Evolutionary conservation across 2,113 vertebrate species (phyloP).

Genomic region (Eclectus roratus): DNA sequence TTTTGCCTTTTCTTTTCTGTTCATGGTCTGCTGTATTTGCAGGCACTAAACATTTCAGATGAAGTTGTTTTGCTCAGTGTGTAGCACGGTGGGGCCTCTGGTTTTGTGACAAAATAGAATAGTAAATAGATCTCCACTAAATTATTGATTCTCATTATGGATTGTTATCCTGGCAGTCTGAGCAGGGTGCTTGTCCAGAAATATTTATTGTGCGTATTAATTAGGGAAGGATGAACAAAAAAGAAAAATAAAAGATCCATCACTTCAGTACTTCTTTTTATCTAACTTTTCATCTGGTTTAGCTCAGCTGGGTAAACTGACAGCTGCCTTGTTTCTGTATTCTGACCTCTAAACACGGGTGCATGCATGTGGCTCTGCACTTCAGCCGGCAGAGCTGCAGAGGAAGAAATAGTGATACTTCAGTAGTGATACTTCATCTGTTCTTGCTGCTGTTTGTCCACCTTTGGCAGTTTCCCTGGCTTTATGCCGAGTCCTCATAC

Average conservation of each 20-base stretch:
- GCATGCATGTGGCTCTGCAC: not conserved
- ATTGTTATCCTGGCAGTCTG: not conserved
- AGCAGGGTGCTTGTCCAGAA: not conserved
- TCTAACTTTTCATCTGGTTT: not conserved
- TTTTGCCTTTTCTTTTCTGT: not conserved
- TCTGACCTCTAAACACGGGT: not conserved
- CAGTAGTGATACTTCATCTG: not conserved
- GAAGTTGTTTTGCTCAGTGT: not conserved
- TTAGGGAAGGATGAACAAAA: not conserved
- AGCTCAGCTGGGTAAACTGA: not conserved
- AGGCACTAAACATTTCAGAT: not conserved
- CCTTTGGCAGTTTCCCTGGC: not conserved
- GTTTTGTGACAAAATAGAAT: not conserved
- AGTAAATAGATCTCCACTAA: not conserved
- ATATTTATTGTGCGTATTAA: constrained; percentile 1
- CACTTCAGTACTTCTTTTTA: not conserved
- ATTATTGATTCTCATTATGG: not conserved
- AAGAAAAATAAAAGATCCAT: not conserved
- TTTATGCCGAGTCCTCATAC: not conserved
- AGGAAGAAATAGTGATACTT: not conserved
- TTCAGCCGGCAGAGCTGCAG: not conserved
- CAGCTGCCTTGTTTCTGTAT: not conserved
- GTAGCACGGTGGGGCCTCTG: not conserved
- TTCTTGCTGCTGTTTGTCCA: not conserved
- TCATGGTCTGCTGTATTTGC: not conserved